Evolutionary conservation across 35 echinoderm and acorn worm species (phyloP).

Genomic region (Anneissia japonica): DNA sequence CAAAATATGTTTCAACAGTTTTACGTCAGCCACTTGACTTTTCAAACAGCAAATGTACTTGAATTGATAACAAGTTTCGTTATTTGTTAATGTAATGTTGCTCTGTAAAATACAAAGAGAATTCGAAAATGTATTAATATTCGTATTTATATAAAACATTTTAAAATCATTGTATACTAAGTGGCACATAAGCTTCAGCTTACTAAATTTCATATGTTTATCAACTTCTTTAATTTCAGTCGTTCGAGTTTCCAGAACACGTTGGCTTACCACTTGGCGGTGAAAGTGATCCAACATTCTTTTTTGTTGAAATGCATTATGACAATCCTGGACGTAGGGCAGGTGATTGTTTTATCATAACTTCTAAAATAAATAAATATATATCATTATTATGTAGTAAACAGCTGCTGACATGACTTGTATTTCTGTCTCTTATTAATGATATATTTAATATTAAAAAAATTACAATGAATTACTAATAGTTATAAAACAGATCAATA

Average conservation of each 20-base stretch:
- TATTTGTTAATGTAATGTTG: too few species aligned
- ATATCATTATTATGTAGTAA: not conserved
- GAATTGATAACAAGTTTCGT: too few species aligned
- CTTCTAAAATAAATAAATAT: not conserved
- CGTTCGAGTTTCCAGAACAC: slow-evolving; percentile 28
- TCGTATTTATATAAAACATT: too few species aligned
- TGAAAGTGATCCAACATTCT: slow-evolving; percentile 5
- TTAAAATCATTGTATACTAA: too few species aligned
- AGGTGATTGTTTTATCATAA: not conserved
- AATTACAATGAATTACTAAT: not conserved
- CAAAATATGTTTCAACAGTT: too few species aligned
- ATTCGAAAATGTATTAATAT: too few species aligned
- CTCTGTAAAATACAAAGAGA: too few species aligned
- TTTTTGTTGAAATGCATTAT: slow-evolving; percentile 25
- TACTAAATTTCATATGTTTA: too few species aligned
- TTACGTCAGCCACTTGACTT: too few species aligned
- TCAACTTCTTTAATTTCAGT: not conserved
- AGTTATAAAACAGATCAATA: not conserved
- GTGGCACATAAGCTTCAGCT: too few species aligned
- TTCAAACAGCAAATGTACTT: too few species aligned
- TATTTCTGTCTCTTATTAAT: not conserved
- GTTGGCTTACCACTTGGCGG: slow-evolving; percentile 24
- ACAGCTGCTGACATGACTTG: not conserved
- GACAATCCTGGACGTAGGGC: slow-evolving; percentile 11
- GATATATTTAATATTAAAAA: not conserved